Percentiles rank a stretch among this genome's conserved stretches.
Evolutionary conservation across 2,797 vertebrate species (phyloP).

Genomic region (Xyrichtys novacula): DNA sequence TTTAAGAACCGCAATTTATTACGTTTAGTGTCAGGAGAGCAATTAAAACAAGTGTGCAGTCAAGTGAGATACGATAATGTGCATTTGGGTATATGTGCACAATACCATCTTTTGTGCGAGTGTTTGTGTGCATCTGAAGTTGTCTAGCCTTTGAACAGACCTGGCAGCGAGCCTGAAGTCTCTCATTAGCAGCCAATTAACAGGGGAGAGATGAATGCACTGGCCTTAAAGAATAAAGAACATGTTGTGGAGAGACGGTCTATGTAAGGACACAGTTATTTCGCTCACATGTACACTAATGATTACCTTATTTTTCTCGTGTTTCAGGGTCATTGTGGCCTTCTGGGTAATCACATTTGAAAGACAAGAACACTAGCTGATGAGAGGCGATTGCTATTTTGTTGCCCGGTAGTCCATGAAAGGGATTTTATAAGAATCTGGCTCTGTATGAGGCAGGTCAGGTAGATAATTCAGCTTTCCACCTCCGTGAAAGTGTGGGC

Average conservation of each 20-base stretch:
- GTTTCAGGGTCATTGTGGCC: constrained; percentile 1
- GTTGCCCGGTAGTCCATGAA: constrained; percentile 25
- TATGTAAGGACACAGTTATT: constrained; percentile 24
- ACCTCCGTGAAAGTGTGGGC: constrained; percentile 71
- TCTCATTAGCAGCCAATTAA: constrained; percentile 77
- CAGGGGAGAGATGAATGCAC: constrained; percentile 54
- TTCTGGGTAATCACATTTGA: constrained; percentile 19
- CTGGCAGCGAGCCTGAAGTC: constrained; percentile 59
- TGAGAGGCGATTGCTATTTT: constrained; percentile 37
- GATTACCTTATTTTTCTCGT: neutral
- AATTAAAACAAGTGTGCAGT: constrained; percentile 66
- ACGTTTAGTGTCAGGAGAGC: constrained; percentile 63
- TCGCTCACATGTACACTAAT: constrained; percentile 27
- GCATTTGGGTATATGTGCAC: constrained; percentile 9
- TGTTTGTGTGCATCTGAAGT: constrained; percentile 6
- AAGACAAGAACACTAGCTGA: constrained; percentile 8
- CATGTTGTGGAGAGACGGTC: constrained; percentile 19
- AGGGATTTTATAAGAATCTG: constrained; percentile 60
- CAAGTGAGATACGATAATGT: constrained; percentile 44
- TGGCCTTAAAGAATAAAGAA: constrained; percentile 40
- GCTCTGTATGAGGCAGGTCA: constrained; percentile 66
- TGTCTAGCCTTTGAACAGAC: constrained; percentile 39
- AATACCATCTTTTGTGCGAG: neutral
- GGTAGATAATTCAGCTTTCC: constrained; percentile 64
- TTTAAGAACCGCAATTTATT: constrained; percentile 63